Percentiles rank a stretch among this genome's conserved stretches.
Conservation (phyloP, 1,140 invertebrate species). For the Ganaspis sp. region DNA sequence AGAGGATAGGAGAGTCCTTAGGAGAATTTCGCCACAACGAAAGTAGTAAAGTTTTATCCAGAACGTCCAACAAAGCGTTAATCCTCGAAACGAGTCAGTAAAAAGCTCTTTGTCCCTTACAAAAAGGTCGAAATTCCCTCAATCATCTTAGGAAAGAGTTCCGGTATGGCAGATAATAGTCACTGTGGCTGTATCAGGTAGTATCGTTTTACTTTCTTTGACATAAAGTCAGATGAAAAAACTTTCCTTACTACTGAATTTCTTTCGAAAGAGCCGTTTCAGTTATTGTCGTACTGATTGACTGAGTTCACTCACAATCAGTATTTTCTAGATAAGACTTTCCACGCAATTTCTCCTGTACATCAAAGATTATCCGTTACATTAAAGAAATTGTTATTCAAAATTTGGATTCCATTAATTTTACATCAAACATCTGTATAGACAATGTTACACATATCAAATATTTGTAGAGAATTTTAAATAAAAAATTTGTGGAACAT, state of each 20-base stretch:
- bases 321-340: background rate
- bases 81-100: slow-evolving; percentile 63
- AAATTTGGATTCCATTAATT: no score
- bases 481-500: no score
- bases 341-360: background rate
- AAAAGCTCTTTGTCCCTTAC: slow-evolving; percentile 62
- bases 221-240: slow-evolving; percentile 42
- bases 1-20: slow-evolving; percentile 52
- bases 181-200: slow-evolving; percentile 31
- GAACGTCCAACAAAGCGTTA: slow-evolving; percentile 61
- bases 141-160: slow-evolving; percentile 41
- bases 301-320: background rate
- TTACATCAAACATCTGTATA: no score
- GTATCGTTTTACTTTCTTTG: slow-evolving; percentile 29
- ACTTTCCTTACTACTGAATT: slow-evolving; percentile 24
- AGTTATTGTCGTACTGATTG: slow-evolving; percentile 1
- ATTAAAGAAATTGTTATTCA: no score
- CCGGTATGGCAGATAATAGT: slow-evolving; percentile 38
- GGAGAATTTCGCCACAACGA: slow-evolving; percentile 56
- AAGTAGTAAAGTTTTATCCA: slow-evolving; percentile 57
- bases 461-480: no score
- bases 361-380: no score
- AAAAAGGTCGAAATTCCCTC: slow-evolving; percentile 49
- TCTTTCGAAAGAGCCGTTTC: background rate
- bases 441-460: no score